A percentile compares a stretch with the other conserved stretches of the same genome.
These are phyloP conservation scores for Heliconius congener DNA, from an alignment of 1,140 invertebrate genomes.

Conservation along the genomic window DNA sequence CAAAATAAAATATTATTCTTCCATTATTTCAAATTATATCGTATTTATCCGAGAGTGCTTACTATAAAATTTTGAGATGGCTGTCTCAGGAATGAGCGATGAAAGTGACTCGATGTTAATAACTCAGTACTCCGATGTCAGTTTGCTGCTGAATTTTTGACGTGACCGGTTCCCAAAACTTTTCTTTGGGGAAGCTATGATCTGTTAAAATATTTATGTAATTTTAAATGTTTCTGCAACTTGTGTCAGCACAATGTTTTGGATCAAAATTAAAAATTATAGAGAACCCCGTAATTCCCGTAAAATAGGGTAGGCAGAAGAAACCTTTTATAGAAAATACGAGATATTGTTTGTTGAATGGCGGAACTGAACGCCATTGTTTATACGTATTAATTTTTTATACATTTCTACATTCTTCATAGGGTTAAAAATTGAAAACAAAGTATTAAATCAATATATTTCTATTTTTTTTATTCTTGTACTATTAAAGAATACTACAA, in stretches of 20 bases:
- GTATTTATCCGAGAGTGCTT: background rate
- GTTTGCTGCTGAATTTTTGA: slow-evolving; percentile 64
- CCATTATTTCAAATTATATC: background rate
- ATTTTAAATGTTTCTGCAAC: slow-evolving; percentile 24
- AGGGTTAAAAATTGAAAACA: too few relatives aligned
- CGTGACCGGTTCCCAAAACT: slow-evolving; percentile 52
- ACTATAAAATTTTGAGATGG: background rate
- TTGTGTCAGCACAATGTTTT: background rate
- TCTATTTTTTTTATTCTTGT: too few relatives aligned
- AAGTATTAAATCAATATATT: too few relatives aligned
- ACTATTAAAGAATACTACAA: too few relatives aligned
- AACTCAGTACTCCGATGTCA: slow-evolving; percentile 55
- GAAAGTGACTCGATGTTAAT: slow-evolving; percentile 63
- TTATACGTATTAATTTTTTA: too few relatives aligned
- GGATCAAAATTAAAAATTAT: background rate
- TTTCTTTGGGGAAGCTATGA: slow-evolving; percentile 49
- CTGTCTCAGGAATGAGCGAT: slow-evolving; percentile 10
- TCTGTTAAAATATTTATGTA: slow-evolving; percentile 29
- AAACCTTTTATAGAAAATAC: too few relatives aligned
- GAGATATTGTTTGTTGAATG: too few relatives aligned
- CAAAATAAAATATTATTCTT: background rate
- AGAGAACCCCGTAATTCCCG: background rate
- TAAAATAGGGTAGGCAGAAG: too few relatives aligned
- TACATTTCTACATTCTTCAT: too few relatives aligned
- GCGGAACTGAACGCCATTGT: background rate